Conservation (phyloP, 1,140 invertebrate species). For the Pogonognathellus flavescens region DNA sequence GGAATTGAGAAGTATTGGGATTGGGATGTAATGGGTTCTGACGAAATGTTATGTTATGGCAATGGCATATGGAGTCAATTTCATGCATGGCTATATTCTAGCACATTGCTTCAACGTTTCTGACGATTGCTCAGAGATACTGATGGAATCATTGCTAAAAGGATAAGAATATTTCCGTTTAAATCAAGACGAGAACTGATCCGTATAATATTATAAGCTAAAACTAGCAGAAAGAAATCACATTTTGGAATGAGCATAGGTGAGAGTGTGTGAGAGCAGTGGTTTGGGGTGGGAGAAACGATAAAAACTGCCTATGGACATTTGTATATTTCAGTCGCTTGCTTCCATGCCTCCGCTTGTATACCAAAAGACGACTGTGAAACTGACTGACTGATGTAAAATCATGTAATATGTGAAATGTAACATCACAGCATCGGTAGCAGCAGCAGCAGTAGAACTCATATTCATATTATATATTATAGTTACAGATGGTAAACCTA, state of each 20-base stretch:
- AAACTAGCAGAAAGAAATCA: slow-evolving; percentile 33
- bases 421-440: background rate
- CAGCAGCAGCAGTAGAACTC: background rate
- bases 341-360: background rate
- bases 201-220: slow-evolving; percentile 41
- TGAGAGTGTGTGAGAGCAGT: slow-evolving; percentile 10
- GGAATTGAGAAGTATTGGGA: slow-evolving; percentile 57
- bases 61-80: slow-evolving; percentile 56
- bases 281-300: background rate
- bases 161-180: slow-evolving; percentile 38
- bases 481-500: background rate
- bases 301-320: slow-evolving; percentile 47
- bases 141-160: slow-evolving; percentile 38
- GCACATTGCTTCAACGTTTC: slow-evolving; percentile 36
- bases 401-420: slow-evolving; percentile 33
- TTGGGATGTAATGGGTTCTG: slow-evolving; percentile 53
- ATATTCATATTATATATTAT: background rate
- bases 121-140: slow-evolving; percentile 8
- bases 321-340: slow-evolving; percentile 3
- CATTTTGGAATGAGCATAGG: slow-evolving; percentile 29
- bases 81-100: slow-evolving; percentile 52
- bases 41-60: slow-evolving; percentile 51
- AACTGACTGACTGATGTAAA: slow-evolving; percentile 13
- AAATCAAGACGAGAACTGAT: slow-evolving; percentile 37
- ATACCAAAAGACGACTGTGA: background rate